Evolutionary conservation across 2,888 invertebrate species (phyloP), one percentile per base, ranked within the genome.

Genomic region (Sphaerophoria rueppellii): DNA sequence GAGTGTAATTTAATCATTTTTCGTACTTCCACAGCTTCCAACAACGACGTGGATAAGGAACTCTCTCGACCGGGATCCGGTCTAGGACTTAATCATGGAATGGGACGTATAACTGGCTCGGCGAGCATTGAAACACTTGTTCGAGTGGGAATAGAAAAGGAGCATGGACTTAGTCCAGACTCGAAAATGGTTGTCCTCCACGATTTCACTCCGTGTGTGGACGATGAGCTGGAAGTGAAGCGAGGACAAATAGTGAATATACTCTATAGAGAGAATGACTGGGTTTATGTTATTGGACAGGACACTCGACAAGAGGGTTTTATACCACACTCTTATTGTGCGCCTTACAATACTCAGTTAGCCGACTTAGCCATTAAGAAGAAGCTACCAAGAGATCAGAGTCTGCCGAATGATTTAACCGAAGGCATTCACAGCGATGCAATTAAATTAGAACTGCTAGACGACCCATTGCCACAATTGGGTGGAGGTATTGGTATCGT

Each of bases 161-260:
- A 98, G 92, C 96, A 97, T 92, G 97, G 97, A 2, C 93, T 98
- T 77, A 97, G 97, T 86, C 97, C 98, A 0, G 98, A 98, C 90
- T 97, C 97, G 65, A 98, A 98, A 93, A 98, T 98, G 97, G 96
- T 98, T 82, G 98, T 98, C 48, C 93, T 98, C 9, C 98, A 98
- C 91, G 98, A 98, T 91, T 98, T 98, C 91, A 96, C 96, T 12
- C 98, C 98, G 0, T 98, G 98, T 90, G 98, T 98, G 1, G 98
- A 98, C 90, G 98, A 98, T 92, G 98, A 98, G 90, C 93, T 98
- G 57, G 96, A 97, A 93, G 95, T 95, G 35, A 96, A 95, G 92
- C 93, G 98, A 69, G 98, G 98, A 69, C 97, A 97, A 94, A 95
- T 97, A 89, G 98, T 98, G n/a, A 97, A 98, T 92, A 96, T 98